Evolutionary conservation across 1,140 invertebrate species (phyloP).

Genomic region (Drosophila gunungcola): DNA sequence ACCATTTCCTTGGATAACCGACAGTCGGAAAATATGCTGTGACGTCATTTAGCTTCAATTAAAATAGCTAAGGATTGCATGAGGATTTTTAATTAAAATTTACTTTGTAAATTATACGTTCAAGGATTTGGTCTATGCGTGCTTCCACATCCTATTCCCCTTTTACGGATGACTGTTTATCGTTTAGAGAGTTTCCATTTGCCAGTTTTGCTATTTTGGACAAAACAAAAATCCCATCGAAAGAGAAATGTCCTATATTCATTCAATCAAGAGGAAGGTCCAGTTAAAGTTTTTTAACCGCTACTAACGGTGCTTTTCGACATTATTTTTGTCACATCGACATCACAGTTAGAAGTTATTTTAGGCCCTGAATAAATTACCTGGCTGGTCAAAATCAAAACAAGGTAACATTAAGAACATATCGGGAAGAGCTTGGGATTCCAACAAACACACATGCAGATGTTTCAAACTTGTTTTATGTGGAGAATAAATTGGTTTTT

Average conservation of each 20-base stretch:
- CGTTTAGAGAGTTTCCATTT: not conserved
- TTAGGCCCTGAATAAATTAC: too few relatives aligned
- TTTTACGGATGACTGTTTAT: constrained; percentile 31
- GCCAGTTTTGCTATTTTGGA: not conserved
- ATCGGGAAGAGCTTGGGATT: too few relatives aligned
- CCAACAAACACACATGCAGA: not conserved
- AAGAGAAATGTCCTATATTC: not conserved
- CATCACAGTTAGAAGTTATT: too few relatives aligned
- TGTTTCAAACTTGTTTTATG: constrained; percentile 38
- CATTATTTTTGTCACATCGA: too few relatives aligned
- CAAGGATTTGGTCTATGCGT: constrained; percentile 60
- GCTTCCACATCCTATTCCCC: constrained; percentile 33
- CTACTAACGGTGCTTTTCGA: too few relatives aligned
- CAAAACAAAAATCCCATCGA: not conserved
- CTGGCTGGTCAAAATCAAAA: too few relatives aligned
- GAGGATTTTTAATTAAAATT: constrained; percentile 81
- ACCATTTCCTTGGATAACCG: constrained; percentile 10
- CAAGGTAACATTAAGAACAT: too few relatives aligned
- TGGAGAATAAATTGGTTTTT: constrained; percentile 51
- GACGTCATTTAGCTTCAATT: constrained; percentile 79
- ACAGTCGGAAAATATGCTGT: constrained; percentile 55
- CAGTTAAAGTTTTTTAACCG: too few relatives aligned
- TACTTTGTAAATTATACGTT: constrained; percentile 81
- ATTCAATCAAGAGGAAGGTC: too few relatives aligned
- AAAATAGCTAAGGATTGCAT: constrained; percentile 79